phyloP scores from a whole-genome alignment of 2,888 invertebrate species.

The Leuctra nigra region DNA sequence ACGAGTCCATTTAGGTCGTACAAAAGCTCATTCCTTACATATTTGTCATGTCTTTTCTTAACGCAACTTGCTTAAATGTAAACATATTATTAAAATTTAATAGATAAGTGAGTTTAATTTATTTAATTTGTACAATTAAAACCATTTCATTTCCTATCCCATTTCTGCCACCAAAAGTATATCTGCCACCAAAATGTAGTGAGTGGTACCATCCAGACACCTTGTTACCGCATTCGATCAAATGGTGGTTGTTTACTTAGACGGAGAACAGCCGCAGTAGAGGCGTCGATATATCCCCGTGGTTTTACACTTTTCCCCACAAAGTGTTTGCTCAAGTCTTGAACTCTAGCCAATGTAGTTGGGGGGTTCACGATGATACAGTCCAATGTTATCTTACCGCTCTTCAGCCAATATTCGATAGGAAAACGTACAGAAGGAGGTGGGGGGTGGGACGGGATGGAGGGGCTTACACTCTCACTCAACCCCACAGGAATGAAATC shows the following conservation, averaged over 20 bases:
- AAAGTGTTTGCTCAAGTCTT: constrained; percentile 9
- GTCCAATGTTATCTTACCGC: constrained; percentile 1
- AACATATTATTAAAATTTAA: too few species aligned
- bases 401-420: constrained; percentile 15
- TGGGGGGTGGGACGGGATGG: not conserved
- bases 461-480: too few species aligned
- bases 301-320: constrained; percentile 13
- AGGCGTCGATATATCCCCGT: constrained; percentile 3
- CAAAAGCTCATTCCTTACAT: too few species aligned
- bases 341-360: not conserved
- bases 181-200: not conserved
- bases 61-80: too few species aligned
- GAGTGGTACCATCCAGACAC: not conserved
- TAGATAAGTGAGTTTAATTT: too few species aligned
- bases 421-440: not conserved
- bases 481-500: not conserved
- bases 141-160: not conserved
- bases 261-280: too few species aligned
- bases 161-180: not conserved
- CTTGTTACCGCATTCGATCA: not conserved
- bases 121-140: not conserved
- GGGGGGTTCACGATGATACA: constrained; percentile 12
- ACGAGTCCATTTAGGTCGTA: too few species aligned
- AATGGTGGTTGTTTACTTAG: not conserved
- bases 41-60: too few species aligned